Evolutionary conservation across 2,888 invertebrate genomes (phyloP).

Genomic region (Sesamia inferens): DNA sequence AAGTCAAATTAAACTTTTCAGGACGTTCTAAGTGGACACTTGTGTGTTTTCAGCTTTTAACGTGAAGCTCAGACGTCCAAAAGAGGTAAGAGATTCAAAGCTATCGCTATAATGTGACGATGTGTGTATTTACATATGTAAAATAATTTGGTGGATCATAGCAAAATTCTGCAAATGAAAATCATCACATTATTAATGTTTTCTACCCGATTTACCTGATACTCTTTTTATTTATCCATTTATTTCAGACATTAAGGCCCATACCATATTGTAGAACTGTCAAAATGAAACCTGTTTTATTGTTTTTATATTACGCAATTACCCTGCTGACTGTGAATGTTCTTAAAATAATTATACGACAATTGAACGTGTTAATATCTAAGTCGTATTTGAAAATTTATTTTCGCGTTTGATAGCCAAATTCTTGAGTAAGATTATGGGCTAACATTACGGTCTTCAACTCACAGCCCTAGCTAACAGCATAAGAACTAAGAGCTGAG

Average conservation of each 20-base stretch:
- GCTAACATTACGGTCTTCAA: too few relatives aligned
- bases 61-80: slow-evolving; percentile 10
- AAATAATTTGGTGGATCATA: not conserved
- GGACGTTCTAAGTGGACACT: slow-evolving; percentile 34
- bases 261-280: too few relatives aligned
- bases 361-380: too few relatives aligned
- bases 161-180: not conserved
- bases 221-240: too few relatives aligned
- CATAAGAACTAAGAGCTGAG: too few relatives aligned
- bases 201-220: not conserved
- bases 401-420: not conserved
- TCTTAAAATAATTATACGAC: too few relatives aligned
- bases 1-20: slow-evolving; percentile 22
- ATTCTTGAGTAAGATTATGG: too few relatives aligned
- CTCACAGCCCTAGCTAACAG: too few relatives aligned
- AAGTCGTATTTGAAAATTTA: not conserved
- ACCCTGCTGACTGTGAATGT: too few relatives aligned
- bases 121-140: not conserved
- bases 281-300: too few relatives aligned
- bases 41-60: not conserved
- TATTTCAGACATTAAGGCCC: too few relatives aligned
- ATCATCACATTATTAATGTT: not conserved
- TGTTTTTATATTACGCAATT: too few relatives aligned
- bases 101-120: slow-evolving; percentile 4
- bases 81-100: slow-evolving; percentile 30